Percentiles rank a stretch among this genome's conserved stretches.
Evolutionary conservation across 2,888 invertebrate species (phyloP).

Genomic region (Coecobrya sp.): DNA sequence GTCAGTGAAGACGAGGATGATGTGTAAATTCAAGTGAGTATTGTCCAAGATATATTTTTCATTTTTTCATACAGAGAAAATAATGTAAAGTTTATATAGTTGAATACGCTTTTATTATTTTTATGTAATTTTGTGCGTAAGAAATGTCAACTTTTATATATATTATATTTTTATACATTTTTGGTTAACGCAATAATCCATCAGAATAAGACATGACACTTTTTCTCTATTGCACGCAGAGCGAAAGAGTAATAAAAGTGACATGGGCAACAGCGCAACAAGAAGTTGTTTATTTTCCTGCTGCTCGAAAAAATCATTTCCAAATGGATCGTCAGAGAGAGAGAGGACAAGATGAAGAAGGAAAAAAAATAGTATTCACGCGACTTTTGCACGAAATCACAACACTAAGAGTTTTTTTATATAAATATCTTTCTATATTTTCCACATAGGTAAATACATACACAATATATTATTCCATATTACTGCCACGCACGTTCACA

Average conservation of each 20-base stretch:
- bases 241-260: neutral
- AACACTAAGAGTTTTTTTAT: neutral
- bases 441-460: neutral
- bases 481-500: slow-evolving; percentile 3
- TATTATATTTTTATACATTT: too few species aligned
- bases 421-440: neutral
- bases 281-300: neutral
- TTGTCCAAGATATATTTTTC: too few species aligned
- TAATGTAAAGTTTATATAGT: too few species aligned
- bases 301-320: neutral
- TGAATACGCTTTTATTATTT: too few species aligned
- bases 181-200: neutral
- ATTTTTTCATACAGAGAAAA: too few species aligned
- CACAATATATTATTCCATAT: neutral
- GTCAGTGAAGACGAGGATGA: neutral
- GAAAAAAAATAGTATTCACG: neutral
- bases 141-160: neutral
- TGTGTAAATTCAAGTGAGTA: neutral
- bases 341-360: neutral
- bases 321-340: neutral
- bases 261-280: neutral
- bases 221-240: neutral
- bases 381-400: slow-evolving; percentile 6
- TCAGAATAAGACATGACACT: neutral
- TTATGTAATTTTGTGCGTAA: neutral